phyloP scores from a whole-genome alignment of 2,888 invertebrate species.

The Gryllus longicercus region DNA sequence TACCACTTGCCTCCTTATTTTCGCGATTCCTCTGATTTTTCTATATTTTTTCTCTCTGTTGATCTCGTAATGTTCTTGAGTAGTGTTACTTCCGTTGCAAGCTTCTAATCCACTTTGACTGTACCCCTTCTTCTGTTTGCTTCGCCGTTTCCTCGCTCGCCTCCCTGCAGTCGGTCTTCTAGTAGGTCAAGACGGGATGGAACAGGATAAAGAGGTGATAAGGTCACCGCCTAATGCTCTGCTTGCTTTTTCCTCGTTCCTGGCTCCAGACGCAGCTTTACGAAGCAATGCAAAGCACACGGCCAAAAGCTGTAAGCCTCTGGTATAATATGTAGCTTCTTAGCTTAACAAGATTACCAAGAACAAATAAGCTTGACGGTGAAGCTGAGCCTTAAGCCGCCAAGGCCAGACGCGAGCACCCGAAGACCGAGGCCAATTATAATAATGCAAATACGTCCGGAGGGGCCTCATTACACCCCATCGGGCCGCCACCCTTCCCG shows the following conservation, averaged over 20 bases:
- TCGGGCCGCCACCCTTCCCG: background rate
- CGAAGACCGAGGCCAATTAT: slow-evolving; percentile 7
- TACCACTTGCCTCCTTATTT: no score
- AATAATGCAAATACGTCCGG: slow-evolving; percentile 17
- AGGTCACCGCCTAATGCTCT: slow-evolving; percentile 21
- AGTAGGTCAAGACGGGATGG: slow-evolving; percentile 20
- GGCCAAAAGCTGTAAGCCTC: slow-evolving; percentile 21
- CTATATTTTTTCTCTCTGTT: no score
- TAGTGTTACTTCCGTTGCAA: background rate
- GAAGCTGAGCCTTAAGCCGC: background rate
- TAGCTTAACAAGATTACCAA: slow-evolving; percentile 35
- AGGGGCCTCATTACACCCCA: background rate
- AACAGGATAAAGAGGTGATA: slow-evolving; percentile 26
- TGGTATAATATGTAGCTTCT: slow-evolving; percentile 25
- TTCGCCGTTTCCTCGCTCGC: background rate
- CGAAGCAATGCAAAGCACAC: slow-evolving; percentile 22
- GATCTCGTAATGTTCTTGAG: background rate
- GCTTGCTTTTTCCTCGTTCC: slow-evolving; percentile 19
- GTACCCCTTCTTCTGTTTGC: background rate
- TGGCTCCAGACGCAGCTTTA: slow-evolving; percentile 17
- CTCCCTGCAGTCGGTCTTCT: background rate
- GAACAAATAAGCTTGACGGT: slow-evolving; percentile 29
- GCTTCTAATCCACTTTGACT: slow-evolving; percentile 18
- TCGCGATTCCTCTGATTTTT: no score
- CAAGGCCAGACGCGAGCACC: slow-evolving; percentile 17